Percentiles rank a stretch among this genome's conserved stretches.
Evolutionary conservation across 1,140 invertebrate species (phyloP).

Genomic region (Brevipalpus yothersi): DNA sequence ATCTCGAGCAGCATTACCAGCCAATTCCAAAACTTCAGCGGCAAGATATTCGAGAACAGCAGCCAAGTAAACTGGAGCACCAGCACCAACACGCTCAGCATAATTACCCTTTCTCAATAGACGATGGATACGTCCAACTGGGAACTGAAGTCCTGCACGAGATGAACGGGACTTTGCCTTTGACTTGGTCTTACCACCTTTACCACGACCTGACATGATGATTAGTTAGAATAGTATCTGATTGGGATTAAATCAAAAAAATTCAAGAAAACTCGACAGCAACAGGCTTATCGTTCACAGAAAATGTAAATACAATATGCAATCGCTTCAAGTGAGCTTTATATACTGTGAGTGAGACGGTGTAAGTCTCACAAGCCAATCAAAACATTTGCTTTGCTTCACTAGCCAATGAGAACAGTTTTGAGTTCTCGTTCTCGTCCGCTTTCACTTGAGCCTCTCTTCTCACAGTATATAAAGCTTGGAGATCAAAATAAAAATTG

Average conservation of each 20-base stretch:
- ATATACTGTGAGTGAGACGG: background rate
- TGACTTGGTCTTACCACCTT: slow-evolving; percentile 26
- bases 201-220: slow-evolving; percentile 23
- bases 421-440: background rate
- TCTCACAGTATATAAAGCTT: background rate
- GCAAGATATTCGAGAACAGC: slow-evolving; percentile 28
- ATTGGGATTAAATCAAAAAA: background rate
- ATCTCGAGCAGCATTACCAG: slow-evolving; percentile 42
- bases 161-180: slow-evolving; percentile 31
- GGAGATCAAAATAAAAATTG: background rate
- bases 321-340: background rate
- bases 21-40: slow-evolving; percentile 34
- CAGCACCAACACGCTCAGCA: slow-evolving; percentile 26
- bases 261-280: background rate
- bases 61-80: slow-evolving; percentile 29
- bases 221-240: background rate
- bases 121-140: slow-evolving; percentile 39
- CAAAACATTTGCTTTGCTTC: background rate
- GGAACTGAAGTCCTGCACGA: slow-evolving; percentile 39
- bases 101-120: slow-evolving; percentile 34
- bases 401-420: background rate
- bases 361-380: background rate
- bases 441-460: background rate
- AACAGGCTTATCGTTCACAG: background rate
- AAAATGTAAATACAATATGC: background rate